Conservation (phyloP, 1,140 invertebrate species). For the Dendroctonus valens region DNA sequence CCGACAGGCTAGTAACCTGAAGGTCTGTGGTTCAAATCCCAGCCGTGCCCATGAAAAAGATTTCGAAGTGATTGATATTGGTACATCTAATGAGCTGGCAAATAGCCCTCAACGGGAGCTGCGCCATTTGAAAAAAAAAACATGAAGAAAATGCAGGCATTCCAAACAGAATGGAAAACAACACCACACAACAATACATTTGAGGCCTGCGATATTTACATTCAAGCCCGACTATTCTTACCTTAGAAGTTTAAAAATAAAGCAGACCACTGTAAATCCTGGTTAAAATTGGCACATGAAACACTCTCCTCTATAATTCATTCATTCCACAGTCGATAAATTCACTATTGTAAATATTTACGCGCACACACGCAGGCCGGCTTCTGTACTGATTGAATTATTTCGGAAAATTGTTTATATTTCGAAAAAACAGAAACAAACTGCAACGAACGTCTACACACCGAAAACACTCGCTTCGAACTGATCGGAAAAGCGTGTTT, state of each 20-base stretch:
- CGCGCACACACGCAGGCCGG: conserved; percentile 20
- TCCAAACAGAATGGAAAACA: too few relatives aligned
- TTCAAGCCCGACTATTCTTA: too few relatives aligned
- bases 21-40: too few relatives aligned
- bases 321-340: conserved; percentile 36
- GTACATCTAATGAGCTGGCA: too few relatives aligned
- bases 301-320: conserved; percentile 34
- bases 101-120: too few relatives aligned
- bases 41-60: too few relatives aligned
- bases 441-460: neutral
- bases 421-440: neutral
- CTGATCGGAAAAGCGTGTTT: neutral
- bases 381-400: conserved; percentile 31
- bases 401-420: conserved; percentile 25
- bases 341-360: conserved; percentile 36
- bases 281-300: conserved; percentile 34
- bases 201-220: too few relatives aligned
- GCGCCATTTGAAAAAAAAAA: too few relatives aligned
- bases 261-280: conserved; percentile 30
- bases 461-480: neutral
- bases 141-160: neutral
- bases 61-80: too few relatives aligned
- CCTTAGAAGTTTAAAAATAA: conserved; percentile 13
- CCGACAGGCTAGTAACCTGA: too few relatives aligned
- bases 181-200: too few relatives aligned